Conservation (phyloP, 2,888 invertebrate genomes). For the Tigriopus californicus region DNA sequence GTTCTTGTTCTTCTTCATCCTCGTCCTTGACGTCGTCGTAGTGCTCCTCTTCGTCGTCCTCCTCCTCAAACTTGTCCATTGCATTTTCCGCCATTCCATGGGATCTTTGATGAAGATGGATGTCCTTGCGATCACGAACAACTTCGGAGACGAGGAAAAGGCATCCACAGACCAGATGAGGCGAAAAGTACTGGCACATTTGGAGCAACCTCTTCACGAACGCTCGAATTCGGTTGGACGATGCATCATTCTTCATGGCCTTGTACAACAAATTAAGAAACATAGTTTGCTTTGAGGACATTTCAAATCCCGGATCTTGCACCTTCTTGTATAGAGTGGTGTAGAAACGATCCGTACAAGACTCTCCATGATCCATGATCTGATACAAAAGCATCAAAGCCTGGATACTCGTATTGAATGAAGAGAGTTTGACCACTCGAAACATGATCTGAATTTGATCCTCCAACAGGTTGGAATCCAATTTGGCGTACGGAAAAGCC, state of each 20-base stretch:
- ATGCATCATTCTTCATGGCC: slow-evolving; percentile 57
- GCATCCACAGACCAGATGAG: slow-evolving; percentile 61
- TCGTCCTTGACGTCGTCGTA: slow-evolving; percentile 1
- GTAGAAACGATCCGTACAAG: slow-evolving; percentile 46
- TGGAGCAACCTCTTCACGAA: slow-evolving; percentile 69
- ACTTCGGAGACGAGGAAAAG: slow-evolving; percentile 57
- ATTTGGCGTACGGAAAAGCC: slow-evolving; percentile 61
- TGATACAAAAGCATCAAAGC: slow-evolving; percentile 43
- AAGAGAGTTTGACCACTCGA: slow-evolving; percentile 56
- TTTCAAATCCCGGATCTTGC: slow-evolving; percentile 46
- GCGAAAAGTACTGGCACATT: slow-evolving; percentile 42
- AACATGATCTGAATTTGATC: slow-evolving; percentile 52
- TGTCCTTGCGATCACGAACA: slow-evolving; percentile 23
- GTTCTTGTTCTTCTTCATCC: slow-evolving; percentile 17
- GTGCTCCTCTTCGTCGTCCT: not conserved
- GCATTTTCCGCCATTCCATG: not conserved
- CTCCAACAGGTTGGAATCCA: slow-evolving; percentile 30
- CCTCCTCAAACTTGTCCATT: not conserved
- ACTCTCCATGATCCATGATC: slow-evolving; percentile 35
- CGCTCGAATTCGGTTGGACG: slow-evolving; percentile 48
- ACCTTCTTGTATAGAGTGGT: slow-evolving; percentile 72
- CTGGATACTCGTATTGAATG: slow-evolving; percentile 44
- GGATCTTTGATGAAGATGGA: not conserved
- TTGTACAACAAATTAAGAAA: slow-evolving; percentile 71
- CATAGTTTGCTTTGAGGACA: slow-evolving; percentile 46